Evolutionary conservation across 2,888 invertebrate genomes (phyloP), one percentile per base, ranked within the genome.

Genomic region (Megastigmus dorsalis): DNA sequence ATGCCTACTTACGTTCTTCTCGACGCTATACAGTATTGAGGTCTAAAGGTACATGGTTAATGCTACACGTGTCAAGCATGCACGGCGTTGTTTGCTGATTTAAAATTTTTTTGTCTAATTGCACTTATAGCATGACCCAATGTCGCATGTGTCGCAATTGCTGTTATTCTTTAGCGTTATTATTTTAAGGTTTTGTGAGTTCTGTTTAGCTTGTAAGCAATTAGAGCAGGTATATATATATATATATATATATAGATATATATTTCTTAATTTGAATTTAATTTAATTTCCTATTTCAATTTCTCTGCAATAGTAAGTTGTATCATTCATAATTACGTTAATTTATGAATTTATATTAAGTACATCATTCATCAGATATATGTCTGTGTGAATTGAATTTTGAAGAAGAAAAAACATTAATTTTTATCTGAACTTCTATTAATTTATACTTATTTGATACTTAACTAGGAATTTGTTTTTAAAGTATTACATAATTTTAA

Each of bases 21-120:
- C 89, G 90, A 90, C 89, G 90, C 90, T 88, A 90, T 91, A 89
- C 90, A 91, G 89, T 91, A 90, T 90, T 91, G 90, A 91, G 90
- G 89, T 89, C 89, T 87, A 87, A 88, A 88, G 88, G 88, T 88
- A 88, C 82, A 84, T 84, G 83, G 84, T 84, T 80, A 85, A 82
- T 85, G 82, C 83, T 80, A 83, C 81, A 78, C 77, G 84, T 74
- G 74, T 77, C 70, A 67, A 71, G 74, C 74, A 74, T 74, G 74
- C 74, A 67, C 74, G 55, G 45, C 71, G 13, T 68, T 66, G 67
- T 23, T 66, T 33, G 63, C 74, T 67, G 57, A 62, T n/a, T 65
- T 65, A 48, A 33, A 13, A 43, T 60, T 63, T 75, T 69, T 68
- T 28, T 62, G 23, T 62, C 55, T 76, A 57, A 76, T 66, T 57